Evolutionary conservation across 2,797 vertebrate species (phyloP).

Genomic region (Alca torda): DNA sequence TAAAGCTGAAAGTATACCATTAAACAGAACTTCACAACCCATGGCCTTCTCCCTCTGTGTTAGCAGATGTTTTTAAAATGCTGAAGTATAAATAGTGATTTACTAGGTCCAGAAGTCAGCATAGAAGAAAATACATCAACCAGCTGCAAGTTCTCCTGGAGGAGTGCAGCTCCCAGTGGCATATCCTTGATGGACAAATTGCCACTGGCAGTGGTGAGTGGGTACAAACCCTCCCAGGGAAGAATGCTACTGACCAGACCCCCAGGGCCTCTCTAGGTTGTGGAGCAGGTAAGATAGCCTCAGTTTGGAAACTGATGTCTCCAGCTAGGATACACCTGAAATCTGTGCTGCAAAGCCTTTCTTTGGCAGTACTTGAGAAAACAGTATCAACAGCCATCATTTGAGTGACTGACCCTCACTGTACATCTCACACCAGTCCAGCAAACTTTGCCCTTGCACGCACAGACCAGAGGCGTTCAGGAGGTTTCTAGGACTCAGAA

Average conservation of each 20-base stretch:
- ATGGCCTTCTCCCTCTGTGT: background rate
- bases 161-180: background rate
- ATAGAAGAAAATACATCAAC: background rate
- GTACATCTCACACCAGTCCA: background rate
- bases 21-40: background rate
- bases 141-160: background rate
- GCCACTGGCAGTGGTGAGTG: background rate
- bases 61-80: background rate
- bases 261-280: background rate
- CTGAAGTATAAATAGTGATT: background rate
- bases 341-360: background rate
- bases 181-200: background rate
- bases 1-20: background rate
- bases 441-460: background rate
- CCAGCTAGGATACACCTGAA: background rate
- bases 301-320: background rate
- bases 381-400: background rate
- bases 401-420: background rate
- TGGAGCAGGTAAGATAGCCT: background rate
- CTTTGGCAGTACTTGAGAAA: background rate
- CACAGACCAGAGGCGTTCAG: background rate
- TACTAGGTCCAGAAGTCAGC: background rate
- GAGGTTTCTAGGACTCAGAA: background rate
- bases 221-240: background rate
- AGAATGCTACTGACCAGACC: background rate